Evolutionary conservation across 1,140 invertebrate species (phyloP).

Genomic region (Cardiocondyla obscurior): DNA sequence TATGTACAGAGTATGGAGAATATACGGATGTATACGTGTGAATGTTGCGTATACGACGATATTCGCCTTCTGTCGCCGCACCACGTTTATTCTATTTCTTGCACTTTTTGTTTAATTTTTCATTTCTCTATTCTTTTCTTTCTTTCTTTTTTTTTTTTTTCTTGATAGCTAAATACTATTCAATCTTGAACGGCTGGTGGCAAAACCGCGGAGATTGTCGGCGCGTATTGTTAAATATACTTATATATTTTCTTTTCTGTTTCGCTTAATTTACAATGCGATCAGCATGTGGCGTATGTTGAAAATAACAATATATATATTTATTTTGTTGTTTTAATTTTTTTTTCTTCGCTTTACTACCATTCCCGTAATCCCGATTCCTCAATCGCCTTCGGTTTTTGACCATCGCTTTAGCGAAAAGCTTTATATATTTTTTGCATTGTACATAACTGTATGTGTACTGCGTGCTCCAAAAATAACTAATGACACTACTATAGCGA

Average conservation of each 20-base stretch:
- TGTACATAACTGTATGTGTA: slow-evolving; percentile 30
- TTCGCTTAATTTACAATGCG: slow-evolving; percentile 50
- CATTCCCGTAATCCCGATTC: slow-evolving; percentile 9
- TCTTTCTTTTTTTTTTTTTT: slow-evolving; percentile 32
- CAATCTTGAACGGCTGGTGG: not conserved
- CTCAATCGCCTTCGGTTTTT: not conserved
- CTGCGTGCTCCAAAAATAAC: not conserved
- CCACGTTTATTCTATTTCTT: slow-evolving; percentile 15
- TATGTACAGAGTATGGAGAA: slow-evolving; percentile 15
- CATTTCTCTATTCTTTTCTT: slow-evolving; percentile 15
- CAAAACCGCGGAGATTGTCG: slow-evolving; percentile 7
- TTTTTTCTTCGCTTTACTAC: slow-evolving; percentile 64
- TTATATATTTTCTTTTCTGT: slow-evolving; percentile 54
- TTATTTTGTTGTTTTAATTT: slow-evolving; percentile 76
- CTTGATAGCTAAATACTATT: not conserved
- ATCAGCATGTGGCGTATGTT: slow-evolving; percentile 72
- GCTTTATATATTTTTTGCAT: slow-evolving; percentile 1
- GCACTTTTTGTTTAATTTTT: slow-evolving; percentile 25
- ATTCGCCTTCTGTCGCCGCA: slow-evolving; percentile 43
- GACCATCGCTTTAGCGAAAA: not conserved
- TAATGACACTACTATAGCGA: not conserved
- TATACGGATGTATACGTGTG: slow-evolving; percentile 47
- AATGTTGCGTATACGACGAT: slow-evolving; percentile 63
- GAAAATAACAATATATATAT: slow-evolving; percentile 73
- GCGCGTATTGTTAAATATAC: slow-evolving; percentile 27